Evolutionary conservation across 2,888 invertebrate species (phyloP), one percentile per base, ranked within the genome.

Genomic region (Andrena haemorrhoa): DNA sequence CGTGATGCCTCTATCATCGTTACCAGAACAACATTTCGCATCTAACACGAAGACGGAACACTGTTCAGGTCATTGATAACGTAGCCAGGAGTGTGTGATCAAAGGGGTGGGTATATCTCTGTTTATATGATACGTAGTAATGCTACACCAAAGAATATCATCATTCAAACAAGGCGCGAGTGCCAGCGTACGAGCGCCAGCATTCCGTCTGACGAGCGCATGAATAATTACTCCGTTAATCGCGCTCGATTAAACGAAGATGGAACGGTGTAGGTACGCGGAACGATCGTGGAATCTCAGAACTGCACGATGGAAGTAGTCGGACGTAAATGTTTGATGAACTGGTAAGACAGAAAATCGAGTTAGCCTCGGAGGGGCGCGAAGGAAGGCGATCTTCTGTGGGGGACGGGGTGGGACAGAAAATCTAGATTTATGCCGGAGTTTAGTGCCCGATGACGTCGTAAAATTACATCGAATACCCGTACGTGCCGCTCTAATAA

Each of bases 401-500:
- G 51, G 35, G 49, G 56, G 10, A 60, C 12, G 31, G 31, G 61
- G 51, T 33, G 56, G n/a, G 65, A 51, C 58, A 56, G 74, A 85
- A 82, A 84, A 86, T 84, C 66, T 68, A 74, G 86, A 87, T 87
- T 87, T 88, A 86, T 84, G 72, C 75, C 65, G 63, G 74, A 84
- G 81, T 84, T 87, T 87, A 77, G 86, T 63, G 60, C 75, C 78
- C 83, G 84, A 84, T 83, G 79, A 88, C 86, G 79, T 86, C 90
- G 90, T 90, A 89, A 90, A 91, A 86, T 84, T 87, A 80, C 84
- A 79, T 68, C 33, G 68, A 76, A 73, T 82, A 72, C 88, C 84
- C 78, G 84, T 82, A 90, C 90, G 88, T 88, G 89, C 79, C 79
- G 84, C 86, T 91, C 88, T 88, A 89, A 91, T 89, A 89, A 91